These are phyloP conservation scores for Apistogramma diplotaenia DNA, from an alignment of 2,113 vertebrate genomes.

Conservation along the genomic window DNA sequence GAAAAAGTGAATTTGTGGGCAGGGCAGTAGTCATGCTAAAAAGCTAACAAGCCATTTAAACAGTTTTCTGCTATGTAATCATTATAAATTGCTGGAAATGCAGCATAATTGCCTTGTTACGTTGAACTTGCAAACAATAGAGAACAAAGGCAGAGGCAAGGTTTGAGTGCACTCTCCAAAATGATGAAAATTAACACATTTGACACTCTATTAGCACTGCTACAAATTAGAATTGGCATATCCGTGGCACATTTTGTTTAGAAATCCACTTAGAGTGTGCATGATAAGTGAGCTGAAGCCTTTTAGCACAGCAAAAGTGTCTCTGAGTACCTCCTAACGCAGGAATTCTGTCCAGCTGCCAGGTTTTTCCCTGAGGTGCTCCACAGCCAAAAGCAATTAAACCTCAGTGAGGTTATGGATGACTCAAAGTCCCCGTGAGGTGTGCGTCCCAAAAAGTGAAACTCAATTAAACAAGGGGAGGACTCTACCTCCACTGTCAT, in stretches of 20 bases:
- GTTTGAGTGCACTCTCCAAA: not conserved
- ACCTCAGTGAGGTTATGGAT: constrained; percentile 44
- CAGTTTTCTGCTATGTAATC: not conserved
- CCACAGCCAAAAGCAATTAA: constrained; percentile 59
- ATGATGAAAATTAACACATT: not conserved
- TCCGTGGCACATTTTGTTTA: not conserved
- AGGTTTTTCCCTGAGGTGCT: constrained; percentile 39
- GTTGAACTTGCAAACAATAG: not conserved
- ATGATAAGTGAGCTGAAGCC: not conserved
- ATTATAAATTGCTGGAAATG: constrained; percentile 1
- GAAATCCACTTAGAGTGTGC: not conserved
- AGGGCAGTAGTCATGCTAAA: not conserved
- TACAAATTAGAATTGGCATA: not conserved
- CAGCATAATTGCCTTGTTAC: not conserved
- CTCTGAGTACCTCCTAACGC: constrained; percentile 35
- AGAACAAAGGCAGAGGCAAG: not conserved
- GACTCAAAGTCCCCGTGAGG: constrained; percentile 50
- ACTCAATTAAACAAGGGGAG: constrained; percentile 48
- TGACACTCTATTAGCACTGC: not conserved
- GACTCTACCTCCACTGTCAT: constrained; percentile 18
- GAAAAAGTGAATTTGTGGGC: constrained; percentile 1
- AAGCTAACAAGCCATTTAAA: not conserved
- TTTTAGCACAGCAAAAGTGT: not conserved
- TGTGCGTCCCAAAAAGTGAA: constrained; percentile 36
- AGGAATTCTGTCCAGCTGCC: constrained; percentile 51